A percentile compares a stretch with the other conserved stretches of the same genome.
phyloP scores from a whole-genome alignment of 1,140 invertebrate genomes.

The Adelges cooleyi region DNA sequence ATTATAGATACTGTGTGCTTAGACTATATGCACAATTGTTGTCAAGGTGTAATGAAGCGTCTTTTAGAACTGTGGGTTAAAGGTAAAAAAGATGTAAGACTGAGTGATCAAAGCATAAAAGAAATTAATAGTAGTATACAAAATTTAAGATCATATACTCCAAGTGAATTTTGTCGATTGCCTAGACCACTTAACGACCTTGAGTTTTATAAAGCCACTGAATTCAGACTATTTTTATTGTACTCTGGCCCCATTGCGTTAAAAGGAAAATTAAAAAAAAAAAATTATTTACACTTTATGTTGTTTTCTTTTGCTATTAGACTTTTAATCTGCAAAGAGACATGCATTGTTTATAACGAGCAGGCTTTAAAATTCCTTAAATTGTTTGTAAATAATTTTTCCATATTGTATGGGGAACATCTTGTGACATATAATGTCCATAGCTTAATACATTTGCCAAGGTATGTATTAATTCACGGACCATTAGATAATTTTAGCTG shows the following conservation, averaged over 20 bases:
- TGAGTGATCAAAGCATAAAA: neutral
- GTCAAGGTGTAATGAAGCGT: neutral
- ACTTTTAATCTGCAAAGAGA: neutral
- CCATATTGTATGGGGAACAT: neutral
- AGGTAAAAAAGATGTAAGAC: neutral
- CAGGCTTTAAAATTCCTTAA: neutral
- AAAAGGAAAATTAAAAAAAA: neutral
- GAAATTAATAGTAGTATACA: neutral
- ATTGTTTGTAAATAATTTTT: neutral
- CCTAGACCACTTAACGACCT: neutral
- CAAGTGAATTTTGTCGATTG: neutral
- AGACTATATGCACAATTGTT: neutral
- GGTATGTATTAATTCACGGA: neutral
- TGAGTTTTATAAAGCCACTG: neutral
- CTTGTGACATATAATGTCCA: neutral
- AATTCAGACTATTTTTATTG: neutral
- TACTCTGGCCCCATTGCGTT: neutral
- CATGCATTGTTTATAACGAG: neutral
- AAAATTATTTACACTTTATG: neutral
- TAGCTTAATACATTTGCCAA: slow-evolving; percentile 1
- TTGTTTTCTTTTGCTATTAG: neutral
- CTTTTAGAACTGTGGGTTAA: neutral
- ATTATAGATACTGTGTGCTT: neutral
- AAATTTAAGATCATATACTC: neutral
- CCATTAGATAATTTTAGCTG: neutral